Percentiles rank a stretch among this genome's conserved stretches.
These are phyloP conservation scores for Arrhopalites spinosus DNA, from an alignment of 2,888 invertebrate genomes.

Conservation along the genomic window DNA sequence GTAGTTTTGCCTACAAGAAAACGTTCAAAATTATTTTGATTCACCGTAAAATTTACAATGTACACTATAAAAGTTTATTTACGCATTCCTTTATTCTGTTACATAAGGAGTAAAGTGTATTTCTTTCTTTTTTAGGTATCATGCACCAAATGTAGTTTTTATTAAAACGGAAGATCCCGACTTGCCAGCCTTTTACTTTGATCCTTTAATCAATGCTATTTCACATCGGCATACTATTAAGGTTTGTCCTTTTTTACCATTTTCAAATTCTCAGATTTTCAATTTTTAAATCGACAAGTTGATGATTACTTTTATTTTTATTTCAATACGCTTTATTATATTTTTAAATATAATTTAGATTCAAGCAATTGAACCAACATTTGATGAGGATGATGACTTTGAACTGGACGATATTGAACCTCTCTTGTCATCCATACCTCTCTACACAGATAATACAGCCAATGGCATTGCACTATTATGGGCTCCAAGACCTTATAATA, in stretches of 20 bases:
- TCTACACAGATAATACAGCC: conserved; percentile 98
- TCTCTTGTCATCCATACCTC: conserved; percentile 89
- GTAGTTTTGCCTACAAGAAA: conserved; percentile 34
- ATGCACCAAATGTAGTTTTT: conserved; percentile 97
- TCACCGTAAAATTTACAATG: too few relatives aligned
- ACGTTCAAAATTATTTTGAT: too few relatives aligned
- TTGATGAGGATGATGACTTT: conserved; percentile 95
- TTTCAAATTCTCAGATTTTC: not conserved
- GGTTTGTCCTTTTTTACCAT: conserved; percentile 59
- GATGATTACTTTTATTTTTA: not conserved
- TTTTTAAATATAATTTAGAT: conserved; percentile 19
- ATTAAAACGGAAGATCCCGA: conserved; percentile 99
- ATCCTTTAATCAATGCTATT: conserved; percentile 98
- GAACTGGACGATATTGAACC: conserved; percentile 89
- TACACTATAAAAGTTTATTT: not conserved
- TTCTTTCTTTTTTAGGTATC: conserved; percentile 78
- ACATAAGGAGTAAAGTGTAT: not conserved
- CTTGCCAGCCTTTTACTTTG: conserved; percentile 98
- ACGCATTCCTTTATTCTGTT: not conserved
- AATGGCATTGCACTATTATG: conserved; percentile 96
- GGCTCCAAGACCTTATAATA: conserved; percentile 97
- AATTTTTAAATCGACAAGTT: not conserved
- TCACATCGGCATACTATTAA: conserved; percentile 90
- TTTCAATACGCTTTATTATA: not conserved
- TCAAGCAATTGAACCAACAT: conserved; percentile 46